Evolutionary conservation across 1,140 invertebrate species (phyloP), one percentile per base, ranked within the genome.

Genomic region (Drosophila truncata): DNA sequence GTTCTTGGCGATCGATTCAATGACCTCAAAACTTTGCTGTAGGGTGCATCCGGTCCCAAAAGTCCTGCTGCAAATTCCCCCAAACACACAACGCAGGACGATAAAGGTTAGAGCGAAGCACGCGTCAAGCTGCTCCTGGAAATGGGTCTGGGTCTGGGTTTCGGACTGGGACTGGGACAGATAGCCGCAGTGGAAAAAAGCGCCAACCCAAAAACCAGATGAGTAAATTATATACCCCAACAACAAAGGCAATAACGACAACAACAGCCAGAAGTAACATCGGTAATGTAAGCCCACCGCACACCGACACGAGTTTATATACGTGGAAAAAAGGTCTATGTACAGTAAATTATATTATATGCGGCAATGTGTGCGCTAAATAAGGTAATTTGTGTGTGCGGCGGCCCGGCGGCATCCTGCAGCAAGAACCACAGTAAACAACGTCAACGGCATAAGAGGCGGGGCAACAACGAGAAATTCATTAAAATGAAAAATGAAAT

Each of bases 401-500:
- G 57, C 85, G 54, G 71, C 65, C 69, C 85, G 74, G 62, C 83
- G 83, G 65, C 75, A 77, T 54, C 57, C 63, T 63, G 47, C 49
- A 80, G 49, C 52, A 79, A 63, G 42, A 79, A 54, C 54, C 61
- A 37, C 66, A 14, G 27, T 37, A 61, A 80, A 58, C 39, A 80
- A 72, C 64, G 62, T 66, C 52, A 83, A 64, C 71, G 71, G 75
- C 54, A 50, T 52, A 37, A 73, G 42, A 42, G 33, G 37, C 50
- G 27, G 72, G 62, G 66, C 69, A 91, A 67, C 75, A 86, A 66
- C 78, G 77, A 16, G 75, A 77, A 91, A 91, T 86, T 91, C 86
- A 90, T 90, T 90, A 91, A 90, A 90, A 91, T 91, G 86, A 90
- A 90, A 90, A 90, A 90, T 90, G 85, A 90, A 90, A 91, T 79